These are phyloP conservation scores for Mesorhabditis spiculigera DNA, from an alignment of 2,888 invertebrate genomes.

Conservation along the genomic window DNA sequence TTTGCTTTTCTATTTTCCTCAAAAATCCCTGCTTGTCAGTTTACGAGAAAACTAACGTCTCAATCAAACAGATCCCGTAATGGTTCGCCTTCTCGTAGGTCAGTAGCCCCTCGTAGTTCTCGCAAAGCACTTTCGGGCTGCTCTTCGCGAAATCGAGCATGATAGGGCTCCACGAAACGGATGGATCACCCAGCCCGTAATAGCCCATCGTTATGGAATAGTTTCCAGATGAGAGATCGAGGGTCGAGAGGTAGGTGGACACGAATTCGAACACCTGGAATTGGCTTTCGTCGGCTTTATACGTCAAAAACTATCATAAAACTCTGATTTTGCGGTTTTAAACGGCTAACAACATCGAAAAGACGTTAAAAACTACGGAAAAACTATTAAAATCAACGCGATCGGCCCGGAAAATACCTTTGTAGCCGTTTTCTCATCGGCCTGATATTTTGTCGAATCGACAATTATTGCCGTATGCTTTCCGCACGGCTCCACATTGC, in stretches of 20 bases:
- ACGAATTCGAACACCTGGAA: too few species aligned
- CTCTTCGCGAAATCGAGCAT: too few species aligned
- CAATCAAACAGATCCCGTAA: background rate
- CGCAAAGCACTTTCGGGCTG: background rate
- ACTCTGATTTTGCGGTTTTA: too few species aligned
- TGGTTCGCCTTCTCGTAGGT: background rate
- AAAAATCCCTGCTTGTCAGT: background rate
- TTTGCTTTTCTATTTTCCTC: too few species aligned
- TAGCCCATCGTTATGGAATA: too few species aligned
- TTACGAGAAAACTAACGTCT: background rate
- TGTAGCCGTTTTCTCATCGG: background rate
- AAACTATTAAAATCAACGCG: background rate
- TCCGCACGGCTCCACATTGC: background rate
- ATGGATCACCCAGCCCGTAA: background rate
- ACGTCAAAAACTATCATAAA: too few species aligned
- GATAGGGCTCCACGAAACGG: background rate
- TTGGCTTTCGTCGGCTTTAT: too few species aligned
- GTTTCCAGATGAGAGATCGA: too few species aligned
- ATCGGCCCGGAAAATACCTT: background rate
- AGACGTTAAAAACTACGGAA: background rate
- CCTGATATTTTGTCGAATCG: background rate
- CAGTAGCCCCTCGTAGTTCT: background rate
- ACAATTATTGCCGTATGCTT: background rate
- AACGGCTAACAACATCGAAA: too few species aligned
- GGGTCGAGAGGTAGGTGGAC: too few species aligned